A percentile compares a stretch with the other conserved stretches of the same genome.
Conservation (phyloP, 2,113 vertebrate species). For the Thunnus thynnus region DNA sequence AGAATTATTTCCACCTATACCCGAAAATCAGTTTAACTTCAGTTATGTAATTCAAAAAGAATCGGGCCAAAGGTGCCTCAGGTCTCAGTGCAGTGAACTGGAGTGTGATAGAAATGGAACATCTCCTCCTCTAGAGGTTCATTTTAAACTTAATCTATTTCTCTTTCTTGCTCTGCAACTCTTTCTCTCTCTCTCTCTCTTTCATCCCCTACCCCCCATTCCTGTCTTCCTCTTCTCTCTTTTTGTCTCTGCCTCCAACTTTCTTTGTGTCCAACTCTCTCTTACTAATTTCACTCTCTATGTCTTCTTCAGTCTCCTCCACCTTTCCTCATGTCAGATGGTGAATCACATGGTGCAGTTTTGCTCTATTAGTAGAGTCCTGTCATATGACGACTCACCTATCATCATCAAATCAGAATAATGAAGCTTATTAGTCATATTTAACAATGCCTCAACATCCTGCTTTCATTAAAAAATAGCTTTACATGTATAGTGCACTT, state of each 20-base stretch:
- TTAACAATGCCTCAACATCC: slow-evolving; percentile 20
- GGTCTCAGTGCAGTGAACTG: slow-evolving; percentile 30
- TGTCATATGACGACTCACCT: slow-evolving; percentile 59
- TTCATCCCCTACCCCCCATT: not conserved
- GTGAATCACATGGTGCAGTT: slow-evolving; percentile 45
- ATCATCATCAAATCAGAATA: slow-evolving; percentile 64
- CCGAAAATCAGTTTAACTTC: slow-evolving; percentile 37
- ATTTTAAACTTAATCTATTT: slow-evolving; percentile 49
- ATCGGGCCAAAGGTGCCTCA: slow-evolving; percentile 6
- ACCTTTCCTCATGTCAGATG: slow-evolving; percentile 3
- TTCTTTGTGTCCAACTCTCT: not conserved
- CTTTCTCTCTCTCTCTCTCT: not conserved
- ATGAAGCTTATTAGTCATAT: slow-evolving; percentile 65
- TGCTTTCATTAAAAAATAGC: slow-evolving; percentile 34
- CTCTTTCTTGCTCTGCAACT: slow-evolving; percentile 4
- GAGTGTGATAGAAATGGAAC: slow-evolving; percentile 28
- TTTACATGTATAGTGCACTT: slow-evolving; percentile 4
- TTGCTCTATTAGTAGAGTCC: slow-evolving; percentile 30
- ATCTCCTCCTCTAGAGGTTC: slow-evolving; percentile 35
- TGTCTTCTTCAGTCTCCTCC: slow-evolving; percentile 2
- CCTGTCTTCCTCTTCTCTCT: not conserved
- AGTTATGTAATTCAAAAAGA: slow-evolving; percentile 22
- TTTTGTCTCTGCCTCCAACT: not conserved
- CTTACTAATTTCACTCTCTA: not conserved
- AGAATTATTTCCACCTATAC: slow-evolving; percentile 14